Base-by-base conservation (phyloP, 2,888 invertebrate genomes). In the Miltochrista miniata region DNA sequence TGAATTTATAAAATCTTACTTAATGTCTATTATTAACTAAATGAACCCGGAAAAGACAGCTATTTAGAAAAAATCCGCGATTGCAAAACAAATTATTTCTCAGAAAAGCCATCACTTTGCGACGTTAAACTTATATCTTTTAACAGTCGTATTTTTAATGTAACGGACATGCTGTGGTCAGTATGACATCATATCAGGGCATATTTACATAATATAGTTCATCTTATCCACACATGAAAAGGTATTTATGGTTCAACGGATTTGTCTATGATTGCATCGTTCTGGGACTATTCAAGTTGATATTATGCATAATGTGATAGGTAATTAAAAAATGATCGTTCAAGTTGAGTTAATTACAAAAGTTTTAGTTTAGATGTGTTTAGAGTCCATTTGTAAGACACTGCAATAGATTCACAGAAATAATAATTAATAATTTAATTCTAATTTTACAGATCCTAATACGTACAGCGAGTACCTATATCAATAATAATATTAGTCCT, bases 101-200 rank as follows among this genome's bases (percentile, higher is more conserved):
- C 15, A 39, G 67, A 64, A 67, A 18, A 44, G 24, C 44, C 35
- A 44, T 44, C 11, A 29, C 48, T 24, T 54, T 57, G 48, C 48
- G 11, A 18, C 45, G 29, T 55, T 60, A 50, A 11, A 31, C 4
- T 31, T 31, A 11, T 64, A 51, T 54, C 53, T 54, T 51, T 50
- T 54, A 48, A 50, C 29, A 48, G 34, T 15, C 30, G 18, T 24
- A 7, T 34, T 40, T 18, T 2, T 18, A 33, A 14, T 40, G 47
- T 61, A 64, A 61, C 55, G 51, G 58, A 57, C 53, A 35, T 49
- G 40, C 34, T 68, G 62, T 45, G 62, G 68, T 68, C 41, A 51
- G 31, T 15, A 45, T 59, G 33, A 59, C 52, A 48, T 47, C 61
- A 61, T 42, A 51, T 46, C 48, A 12, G 49, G 51, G 47, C 39